Evolutionary conservation across 2,797 vertebrate species (phyloP).

Genomic region (Numenius phaeopus): DNA sequence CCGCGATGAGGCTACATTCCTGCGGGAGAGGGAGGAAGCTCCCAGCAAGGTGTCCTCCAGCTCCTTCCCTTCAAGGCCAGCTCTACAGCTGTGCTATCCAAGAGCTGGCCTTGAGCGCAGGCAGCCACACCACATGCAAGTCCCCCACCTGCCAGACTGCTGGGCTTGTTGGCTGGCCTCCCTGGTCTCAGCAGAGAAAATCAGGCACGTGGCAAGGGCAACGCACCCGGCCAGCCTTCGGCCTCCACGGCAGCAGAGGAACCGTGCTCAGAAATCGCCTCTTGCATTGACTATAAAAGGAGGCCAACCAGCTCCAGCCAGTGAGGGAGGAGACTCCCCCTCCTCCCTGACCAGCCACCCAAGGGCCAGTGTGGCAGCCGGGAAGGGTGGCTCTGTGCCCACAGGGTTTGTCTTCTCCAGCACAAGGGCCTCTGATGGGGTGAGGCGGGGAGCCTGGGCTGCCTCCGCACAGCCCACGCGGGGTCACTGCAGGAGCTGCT

Average conservation of each 20-base stretch:
- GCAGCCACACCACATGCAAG: fast-evolving
- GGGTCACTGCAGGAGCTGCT: not conserved
- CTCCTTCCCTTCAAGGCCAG: not conserved
- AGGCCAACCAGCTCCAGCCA: not conserved
- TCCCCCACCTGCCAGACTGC: fast-evolving
- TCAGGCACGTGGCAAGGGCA: fast-evolving
- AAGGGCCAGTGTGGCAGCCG: fast-evolving
- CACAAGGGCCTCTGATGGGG: not conserved
- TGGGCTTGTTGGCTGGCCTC: not conserved
- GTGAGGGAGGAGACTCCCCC: too few relatives aligned
- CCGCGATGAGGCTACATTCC: fast-evolving
- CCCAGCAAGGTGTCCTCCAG: not conserved
- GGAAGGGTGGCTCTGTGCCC: not conserved
- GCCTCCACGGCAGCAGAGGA: not conserved
- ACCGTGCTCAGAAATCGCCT: fast-evolving
- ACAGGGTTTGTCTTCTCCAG: not conserved
- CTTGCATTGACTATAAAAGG: not conserved
- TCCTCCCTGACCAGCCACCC: not conserved
- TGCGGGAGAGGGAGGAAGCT: not conserved
- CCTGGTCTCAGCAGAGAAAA: not conserved
- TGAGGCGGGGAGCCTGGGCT: not conserved
- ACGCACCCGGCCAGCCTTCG: fast-evolving
- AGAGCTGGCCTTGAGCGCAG: not conserved
- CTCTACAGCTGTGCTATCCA: too few relatives aligned
- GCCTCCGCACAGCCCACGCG: not conserved